Evolutionary conservation across 2,113 vertebrate species (phyloP), one percentile per base, ranked within the genome.

Genomic region (rabbit (Oryctolagus cuniculus)): DNA sequence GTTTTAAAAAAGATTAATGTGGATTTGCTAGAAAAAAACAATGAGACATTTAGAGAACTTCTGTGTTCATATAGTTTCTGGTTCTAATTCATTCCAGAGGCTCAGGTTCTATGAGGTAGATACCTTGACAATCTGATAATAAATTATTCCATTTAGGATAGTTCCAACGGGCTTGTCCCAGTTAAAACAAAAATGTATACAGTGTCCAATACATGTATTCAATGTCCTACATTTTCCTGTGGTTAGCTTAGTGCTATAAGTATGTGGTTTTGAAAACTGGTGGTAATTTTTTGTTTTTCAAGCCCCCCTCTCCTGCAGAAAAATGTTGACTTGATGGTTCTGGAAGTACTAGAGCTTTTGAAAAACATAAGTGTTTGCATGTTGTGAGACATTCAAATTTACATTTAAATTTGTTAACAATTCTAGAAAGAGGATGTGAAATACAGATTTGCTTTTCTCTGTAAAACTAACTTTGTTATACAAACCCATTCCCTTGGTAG

Each of bases 1-100:
- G 49, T 27, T 64, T 11, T 86, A 73, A 89, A 86, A 72, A 91
- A 95, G 3, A 93, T 38, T 55, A 89, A 86, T 79, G 21, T 22
- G 5, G 31, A 88, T 77, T 74, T 83, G 29, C 75, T 29, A 83
- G 36, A 93, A 87, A 92, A 92, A 53, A 70, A 53, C 82, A 15
- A 89, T 70, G 24, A 91, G 51, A 83, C 87, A 61, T 21, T 89
- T 24, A 84, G 15, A 34, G 11, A 79, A 87, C n/a, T 73, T 95
- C 34, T 82, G 67, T 17, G 25, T 38, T 89, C 34, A 73, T 4
- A 92, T 0, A 73, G 25, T 63, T 70, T 31, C 69, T 72, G 31
- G 16, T 66, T 82, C 12, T 67, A n/a, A 82, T 63, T 86, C 51
- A 92, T 90, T 92, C 31, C 22, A 87, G 74, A 78, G 95, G 63